Evolutionary conservation across 2,113 vertebrate species (phyloP), one percentile per base, ranked within the genome.

Genomic region (Falco punctatus): DNA sequence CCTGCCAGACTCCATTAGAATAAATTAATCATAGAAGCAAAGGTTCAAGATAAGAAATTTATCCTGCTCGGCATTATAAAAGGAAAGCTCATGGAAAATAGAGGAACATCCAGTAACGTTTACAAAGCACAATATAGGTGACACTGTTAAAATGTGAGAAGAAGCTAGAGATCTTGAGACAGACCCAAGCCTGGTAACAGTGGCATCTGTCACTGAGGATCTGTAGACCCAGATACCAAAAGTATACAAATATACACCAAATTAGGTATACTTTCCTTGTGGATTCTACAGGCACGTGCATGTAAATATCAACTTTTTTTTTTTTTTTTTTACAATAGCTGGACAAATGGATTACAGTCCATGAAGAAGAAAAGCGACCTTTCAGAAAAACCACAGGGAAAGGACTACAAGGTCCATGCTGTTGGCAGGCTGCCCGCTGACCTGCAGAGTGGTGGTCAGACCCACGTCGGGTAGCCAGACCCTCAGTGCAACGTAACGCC

Each of bases 1-100:
- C 26, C 67, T 93, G 90, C 88, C 80, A 96, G 95, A 70, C 82
- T 88, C 73, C 79, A 85, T 96, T 94, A 95, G 83, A 94, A 91
- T 81, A 78, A 78, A 89, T 95, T 86, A 86, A 94, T 87, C 48
- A 94, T 7, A 6, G 26, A 93, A 94, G 65, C 44, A 84, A 94
- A 85, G 52, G 86, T 92, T 91, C 81, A 89, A 66, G 46, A 95
- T 30, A 62, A 94, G 58, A 88, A 74, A 88, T 70, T 72, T 84
- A 75, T 70, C 65, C 62, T 66, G 73, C 49, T 65, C 2, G 1
- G 44, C 40, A 18, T 44, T 91, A 73, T 7, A 49, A 82, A 83
- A 88, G 17, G 22, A 74, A 94, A 92, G 57, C 61, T 89, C 69
- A 65, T 3, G 38, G 44, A 38, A 82, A 89, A 55, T 2, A 55